These are phyloP conservation scores for Gasteruption jaculator DNA, from an alignment of 2,888 invertebrate genomes.

Conservation along the genomic window DNA sequence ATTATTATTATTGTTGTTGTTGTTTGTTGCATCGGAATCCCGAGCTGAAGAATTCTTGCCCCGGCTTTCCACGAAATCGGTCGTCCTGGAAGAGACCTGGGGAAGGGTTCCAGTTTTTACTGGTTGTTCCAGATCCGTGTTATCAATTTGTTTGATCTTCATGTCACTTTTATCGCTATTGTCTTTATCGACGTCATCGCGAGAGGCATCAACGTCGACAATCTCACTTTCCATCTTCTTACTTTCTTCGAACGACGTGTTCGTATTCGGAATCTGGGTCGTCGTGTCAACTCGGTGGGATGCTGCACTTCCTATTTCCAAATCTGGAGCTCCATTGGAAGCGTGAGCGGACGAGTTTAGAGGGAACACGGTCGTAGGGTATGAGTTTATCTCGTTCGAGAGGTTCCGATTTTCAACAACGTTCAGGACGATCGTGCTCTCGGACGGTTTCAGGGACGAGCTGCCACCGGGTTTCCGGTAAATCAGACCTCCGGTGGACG, in stretches of 20 bases:
- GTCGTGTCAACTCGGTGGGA: constrained; percentile 26
- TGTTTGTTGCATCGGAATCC: no score
- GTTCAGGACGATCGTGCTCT: constrained; percentile 37
- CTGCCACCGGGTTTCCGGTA: constrained; percentile 34
- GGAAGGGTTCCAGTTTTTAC: no score
- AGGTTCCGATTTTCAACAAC: constrained; percentile 34
- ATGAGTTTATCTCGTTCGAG: constrained; percentile 14
- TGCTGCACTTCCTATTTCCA: constrained; percentile 26
- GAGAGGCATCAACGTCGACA: no score
- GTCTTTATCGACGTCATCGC: no score
- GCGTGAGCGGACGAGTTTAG: constrained; percentile 37
- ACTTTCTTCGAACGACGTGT: background rate
- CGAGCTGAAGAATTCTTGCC: no score
- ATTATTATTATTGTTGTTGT: no score
- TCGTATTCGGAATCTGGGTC: constrained; percentile 34
- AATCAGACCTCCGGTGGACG: constrained; percentile 29
- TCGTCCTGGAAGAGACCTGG: no score
- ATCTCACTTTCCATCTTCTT: background rate
- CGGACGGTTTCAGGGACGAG: constrained; percentile 29
- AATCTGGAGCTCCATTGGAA: constrained; percentile 20
- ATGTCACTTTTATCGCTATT: no score
- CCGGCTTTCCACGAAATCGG: no score
- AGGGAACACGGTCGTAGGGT: constrained; percentile 7
- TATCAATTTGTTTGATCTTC: no score
- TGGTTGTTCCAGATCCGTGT: no score